phyloP scores from a whole-genome alignment of 1,140 invertebrate species.

The Dufourea novaeangliae region DNA sequence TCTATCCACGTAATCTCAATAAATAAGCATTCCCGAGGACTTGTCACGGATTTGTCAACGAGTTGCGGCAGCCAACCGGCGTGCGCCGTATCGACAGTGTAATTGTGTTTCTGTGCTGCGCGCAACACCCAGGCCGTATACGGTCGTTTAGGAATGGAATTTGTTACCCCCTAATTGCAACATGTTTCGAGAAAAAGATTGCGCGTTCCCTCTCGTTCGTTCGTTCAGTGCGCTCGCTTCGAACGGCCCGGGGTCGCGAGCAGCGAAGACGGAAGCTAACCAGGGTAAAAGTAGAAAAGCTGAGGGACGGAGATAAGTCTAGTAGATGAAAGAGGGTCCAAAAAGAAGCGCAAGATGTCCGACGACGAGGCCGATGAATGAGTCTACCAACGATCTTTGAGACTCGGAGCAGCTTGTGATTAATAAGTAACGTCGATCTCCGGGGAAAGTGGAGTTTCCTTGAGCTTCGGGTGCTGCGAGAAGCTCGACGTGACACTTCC shows the following conservation, averaged over 20 bases:
- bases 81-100: conserved; percentile 11
- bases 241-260: background rate
- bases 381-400: conserved; percentile 64
- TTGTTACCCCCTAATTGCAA: conserved; percentile 37
- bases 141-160: conserved; percentile 47
- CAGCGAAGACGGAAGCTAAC: background rate
- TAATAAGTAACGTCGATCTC: conserved; percentile 69
- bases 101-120: background rate
- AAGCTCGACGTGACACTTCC: background rate
- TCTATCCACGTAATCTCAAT: conserved; percentile 34
- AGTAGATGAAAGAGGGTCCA: conserved; percentile 60
- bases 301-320: conserved; percentile 54
- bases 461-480: conserved; percentile 18
- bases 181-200: conserved; percentile 31
- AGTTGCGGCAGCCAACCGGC: background rate
- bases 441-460: conserved; percentile 38
- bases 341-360: conserved; percentile 64
- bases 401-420: conserved; percentile 54
- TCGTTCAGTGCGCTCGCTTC: background rate
- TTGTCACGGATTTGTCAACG: conserved; percentile 31
- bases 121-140: conserved; percentile 12
- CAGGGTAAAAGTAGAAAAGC: conserved; percentile 25
- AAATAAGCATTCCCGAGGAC: conserved; percentile 17
- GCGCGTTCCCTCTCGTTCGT: no score
- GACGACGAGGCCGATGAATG: conserved; percentile 64